Percentiles rank a stretch among this genome's conserved stretches.
These are phyloP conservation scores for Cyprinus carpio DNA, from an alignment of 2,113 vertebrate species.

Conservation along the genomic window DNA sequence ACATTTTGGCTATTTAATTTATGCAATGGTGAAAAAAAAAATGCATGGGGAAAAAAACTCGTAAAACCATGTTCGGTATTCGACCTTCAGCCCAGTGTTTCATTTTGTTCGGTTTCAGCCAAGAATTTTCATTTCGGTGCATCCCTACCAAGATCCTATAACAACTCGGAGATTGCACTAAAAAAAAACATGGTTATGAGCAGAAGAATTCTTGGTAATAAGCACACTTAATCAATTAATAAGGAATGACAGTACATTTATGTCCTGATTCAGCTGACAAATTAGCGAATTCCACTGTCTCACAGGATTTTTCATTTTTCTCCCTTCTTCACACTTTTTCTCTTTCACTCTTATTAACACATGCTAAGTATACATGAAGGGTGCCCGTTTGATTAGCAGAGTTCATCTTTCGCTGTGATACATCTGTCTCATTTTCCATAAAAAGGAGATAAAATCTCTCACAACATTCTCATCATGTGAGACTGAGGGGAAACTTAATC, in stretches of 20 bases:
- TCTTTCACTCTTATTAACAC: constrained; percentile 14
- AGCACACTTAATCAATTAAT: not conserved
- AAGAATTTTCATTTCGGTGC: too few relatives aligned
- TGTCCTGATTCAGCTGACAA: not conserved
- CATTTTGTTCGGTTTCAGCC: too few relatives aligned
- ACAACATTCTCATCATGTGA: not conserved
- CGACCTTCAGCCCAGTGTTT: too few relatives aligned
- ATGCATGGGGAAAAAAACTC: too few relatives aligned
- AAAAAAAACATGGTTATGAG: not conserved
- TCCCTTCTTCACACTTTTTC: not conserved
- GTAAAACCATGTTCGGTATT: too few relatives aligned
- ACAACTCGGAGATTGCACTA: not conserved
- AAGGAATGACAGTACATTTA: not conserved
- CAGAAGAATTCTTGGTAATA: not conserved
- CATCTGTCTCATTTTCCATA: not conserved
- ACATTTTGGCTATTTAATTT: too few relatives aligned
- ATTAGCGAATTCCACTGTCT: not conserved
- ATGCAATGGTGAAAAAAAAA: too few relatives aligned
- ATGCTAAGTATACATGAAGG: not conserved
- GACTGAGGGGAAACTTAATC: not conserved
- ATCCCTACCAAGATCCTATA: too few relatives aligned
- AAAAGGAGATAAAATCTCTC: not conserved
- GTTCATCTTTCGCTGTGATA: not conserved
- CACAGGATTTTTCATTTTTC: not conserved
- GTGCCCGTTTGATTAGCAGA: not conserved